phyloP scores from a whole-genome alignment of 2,888 invertebrate species.

The Ischnus inquisitorius region DNA sequence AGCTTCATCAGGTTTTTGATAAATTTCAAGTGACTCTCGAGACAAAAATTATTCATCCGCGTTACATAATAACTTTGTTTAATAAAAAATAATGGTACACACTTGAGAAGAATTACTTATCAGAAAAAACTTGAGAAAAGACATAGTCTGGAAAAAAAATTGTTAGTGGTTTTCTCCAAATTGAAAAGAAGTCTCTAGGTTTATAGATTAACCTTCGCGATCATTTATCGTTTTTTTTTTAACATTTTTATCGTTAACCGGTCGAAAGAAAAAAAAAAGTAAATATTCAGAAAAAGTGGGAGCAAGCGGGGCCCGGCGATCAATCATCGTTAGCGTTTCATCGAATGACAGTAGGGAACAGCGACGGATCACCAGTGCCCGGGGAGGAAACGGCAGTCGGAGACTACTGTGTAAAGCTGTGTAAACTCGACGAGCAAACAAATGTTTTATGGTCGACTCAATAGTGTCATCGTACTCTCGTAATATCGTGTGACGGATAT shows the following conservation, averaged over 20 bases:
- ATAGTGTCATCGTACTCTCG: slow-evolving; percentile 62
- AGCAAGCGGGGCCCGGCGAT: slow-evolving; percentile 37
- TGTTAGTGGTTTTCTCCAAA: no score
- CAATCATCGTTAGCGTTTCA: slow-evolving; percentile 81
- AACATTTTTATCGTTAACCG: slow-evolving; percentile 26
- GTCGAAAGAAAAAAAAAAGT: slow-evolving; percentile 17
- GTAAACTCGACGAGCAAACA: slow-evolving; percentile 79
- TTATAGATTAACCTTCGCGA: no score
- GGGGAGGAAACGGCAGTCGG: slow-evolving; percentile 44
- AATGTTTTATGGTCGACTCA: slow-evolving; percentile 74
- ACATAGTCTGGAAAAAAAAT: not conserved
- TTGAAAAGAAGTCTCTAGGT: no score
- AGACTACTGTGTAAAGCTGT: slow-evolving; percentile 76
- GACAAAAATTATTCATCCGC: not conserved
- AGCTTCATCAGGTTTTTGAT: not conserved
- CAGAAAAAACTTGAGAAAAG: not conserved
- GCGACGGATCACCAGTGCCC: slow-evolving; percentile 69
- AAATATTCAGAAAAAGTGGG: slow-evolving; percentile 17
- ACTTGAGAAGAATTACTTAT: not conserved
- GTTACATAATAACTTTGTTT: not conserved
- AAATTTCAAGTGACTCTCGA: not conserved
- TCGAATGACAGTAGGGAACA: slow-evolving; percentile 73
- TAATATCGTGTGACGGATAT: slow-evolving; percentile 22
- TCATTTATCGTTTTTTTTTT: not conserved
- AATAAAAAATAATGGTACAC: no score